Evolutionary conservation across 2,888 invertebrate species (phyloP), one percentile per base, ranked within the genome.

Genomic region (Schizaphis graminum): DNA sequence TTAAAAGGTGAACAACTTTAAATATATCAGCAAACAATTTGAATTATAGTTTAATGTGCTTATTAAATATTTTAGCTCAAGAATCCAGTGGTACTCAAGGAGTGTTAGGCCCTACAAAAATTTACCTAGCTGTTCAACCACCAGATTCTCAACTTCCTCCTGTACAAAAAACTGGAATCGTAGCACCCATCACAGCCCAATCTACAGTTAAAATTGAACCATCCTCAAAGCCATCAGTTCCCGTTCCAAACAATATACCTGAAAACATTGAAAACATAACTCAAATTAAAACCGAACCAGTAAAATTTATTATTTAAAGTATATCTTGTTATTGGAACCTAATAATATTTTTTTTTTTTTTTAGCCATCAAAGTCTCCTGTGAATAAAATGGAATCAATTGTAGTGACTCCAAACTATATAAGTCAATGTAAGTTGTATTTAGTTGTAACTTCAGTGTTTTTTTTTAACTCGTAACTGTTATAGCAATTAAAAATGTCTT

Each of bases 401-500:
- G 86, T 91, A n/a, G 90, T 94, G 21, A 94, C 94, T 86, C 94
- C 94, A 91, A 94, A 94, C 26, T 94, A 94, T 86, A 94, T 91
- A n/a, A 94, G 67, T 67, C 94, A 94, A 67, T 86, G 94, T 94
- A 4, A 86, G 94, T 90, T 41, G 10, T 90, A 85, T 90, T 91
- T 49, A 8, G 28, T 95, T 95, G 95, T 95, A 93, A 94, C 16
- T 95, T 94, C 26, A 88, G 10, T 44, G 24, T 21, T 56, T 53
- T 1, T 16, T n/a, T 77, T 21, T 44, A n/a, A 49, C 94, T 61
- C 28, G 3, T 77, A 89, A 44, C n/a, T 26, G 95, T 96, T 96
- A 94, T 96, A 98, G 98, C 98, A 28, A 98, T 99, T 95, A 98
- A 98, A 96, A 98, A 98, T 96, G 98, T 98, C n/a, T 96, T 99